Evolutionary conservation across 2,888 invertebrate genomes (phyloP), one percentile per base, ranked within the genome.

Genomic region (Acanthosoma haemorrhoidale): DNA sequence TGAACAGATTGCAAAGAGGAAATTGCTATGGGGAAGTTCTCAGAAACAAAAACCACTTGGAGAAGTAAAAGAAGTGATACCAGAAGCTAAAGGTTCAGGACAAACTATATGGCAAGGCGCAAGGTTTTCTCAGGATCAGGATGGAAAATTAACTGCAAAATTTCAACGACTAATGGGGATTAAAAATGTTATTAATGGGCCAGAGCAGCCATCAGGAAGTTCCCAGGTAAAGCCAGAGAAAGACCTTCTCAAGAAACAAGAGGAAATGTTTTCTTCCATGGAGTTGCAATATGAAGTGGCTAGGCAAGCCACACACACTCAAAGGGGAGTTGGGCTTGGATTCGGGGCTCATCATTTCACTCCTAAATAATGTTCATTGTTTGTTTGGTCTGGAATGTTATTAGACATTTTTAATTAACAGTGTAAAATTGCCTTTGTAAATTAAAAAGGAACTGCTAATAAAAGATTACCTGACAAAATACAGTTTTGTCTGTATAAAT

Each of bases 161-260:
- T 98, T 98, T 81, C 92, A 95, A 83, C 85, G 97, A 74, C 84
- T 98, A 59, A 97, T 98, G 97, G 97, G 97, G 61, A 95, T 97
- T 74, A 92, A 90, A 80, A 85, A 85, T 41, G 80, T 41, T 16
- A 36, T 16, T 16, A 32, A 58, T 34, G 66, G 68, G 11, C 31
- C 36, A 51, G 38, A 59, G 25, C 34, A 57, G 15, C 38, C 32
- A 31, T 66, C 36, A 31, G 41, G 25, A 66, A 70, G 71, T 63
- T 70, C 58, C 64, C 57, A 63, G 69, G 72, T 34, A 57, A 70
- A 59, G n/a, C 63, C 74, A 72, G 76, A 77, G 3, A 75, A 75
- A 21, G 79, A 79, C 16, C 76, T 79, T 13, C 75, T 80, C 13
- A 78, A 80, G 72, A 80, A 80, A 72, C 80, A 80, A 76, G 89